These are phyloP conservation scores for Drosophila prosaltans DNA, from an alignment of 1,140 invertebrate genomes.

Conservation along the genomic window DNA sequence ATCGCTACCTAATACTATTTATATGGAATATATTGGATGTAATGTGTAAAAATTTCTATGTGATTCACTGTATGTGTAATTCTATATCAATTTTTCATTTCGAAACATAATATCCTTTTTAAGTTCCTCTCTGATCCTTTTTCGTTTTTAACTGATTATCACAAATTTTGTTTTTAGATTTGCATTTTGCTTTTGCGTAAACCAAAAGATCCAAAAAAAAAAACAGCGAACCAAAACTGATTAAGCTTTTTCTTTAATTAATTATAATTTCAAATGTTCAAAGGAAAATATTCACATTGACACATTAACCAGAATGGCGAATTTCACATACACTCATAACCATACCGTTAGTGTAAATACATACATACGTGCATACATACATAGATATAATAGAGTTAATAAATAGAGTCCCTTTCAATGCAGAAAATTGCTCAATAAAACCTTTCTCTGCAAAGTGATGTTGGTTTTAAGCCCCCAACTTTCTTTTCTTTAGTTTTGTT, in stretches of 20 bases:
- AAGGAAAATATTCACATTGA: slow-evolving; percentile 30
- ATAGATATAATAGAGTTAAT: slow-evolving; percentile 33
- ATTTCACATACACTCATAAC: slow-evolving; percentile 4
- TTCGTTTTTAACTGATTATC: slow-evolving; percentile 44
- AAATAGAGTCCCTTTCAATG: slow-evolving; percentile 37
- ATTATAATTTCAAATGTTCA: slow-evolving; percentile 31
- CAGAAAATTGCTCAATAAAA: slow-evolving; percentile 4
- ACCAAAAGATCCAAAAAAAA: slow-evolving; percentile 23
- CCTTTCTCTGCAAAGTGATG: background rate
- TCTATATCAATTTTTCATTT: slow-evolving; percentile 38
- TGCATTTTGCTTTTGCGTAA: slow-evolving; percentile 51
- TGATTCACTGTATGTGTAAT: slow-evolving; percentile 83
- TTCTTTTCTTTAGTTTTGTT: background rate
- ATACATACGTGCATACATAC: background rate
- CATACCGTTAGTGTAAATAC: slow-evolving; percentile 50
- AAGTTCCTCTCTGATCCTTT: slow-evolving; percentile 24
- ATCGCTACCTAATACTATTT: slow-evolving; percentile 74
- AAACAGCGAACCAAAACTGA: slow-evolving; percentile 16
- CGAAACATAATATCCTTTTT: slow-evolving; percentile 16
- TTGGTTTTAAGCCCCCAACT: background rate
- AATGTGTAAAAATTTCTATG: slow-evolving; percentile 82
- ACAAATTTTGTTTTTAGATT: slow-evolving; percentile 41
- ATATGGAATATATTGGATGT: slow-evolving; percentile 83
- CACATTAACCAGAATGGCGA: slow-evolving; percentile 26
- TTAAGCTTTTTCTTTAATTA: slow-evolving; percentile 21